A percentile compares a stretch with the other conserved stretches of the same genome.
These are phyloP conservation scores for Neuroscelio doddi DNA, from an alignment of 2,888 invertebrate genomes.

Conservation along the genomic window DNA sequence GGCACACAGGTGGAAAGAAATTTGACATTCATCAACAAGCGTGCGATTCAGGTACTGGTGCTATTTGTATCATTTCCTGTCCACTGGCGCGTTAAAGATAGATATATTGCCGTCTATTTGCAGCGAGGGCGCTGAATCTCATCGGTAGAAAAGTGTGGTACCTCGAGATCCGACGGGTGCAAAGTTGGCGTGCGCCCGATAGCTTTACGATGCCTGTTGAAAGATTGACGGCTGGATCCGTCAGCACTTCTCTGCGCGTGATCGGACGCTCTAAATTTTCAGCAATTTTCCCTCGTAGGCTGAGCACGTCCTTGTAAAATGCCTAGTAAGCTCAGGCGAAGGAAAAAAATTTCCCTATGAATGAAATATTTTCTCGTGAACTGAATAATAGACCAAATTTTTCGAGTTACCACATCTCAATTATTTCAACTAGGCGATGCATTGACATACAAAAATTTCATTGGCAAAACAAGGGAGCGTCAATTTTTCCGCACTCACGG, in stretches of 20 bases:
- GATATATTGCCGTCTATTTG: slow-evolving; percentile 52
- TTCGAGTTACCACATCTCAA: too few species aligned
- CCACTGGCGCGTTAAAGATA: slow-evolving; percentile 54
- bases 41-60: slow-evolving; percentile 31
- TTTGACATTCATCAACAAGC: slow-evolving; percentile 43
- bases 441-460: too few species aligned
- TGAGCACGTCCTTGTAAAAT: slow-evolving; percentile 63
- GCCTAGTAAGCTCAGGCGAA: too few species aligned
- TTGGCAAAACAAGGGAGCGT: slow-evolving; percentile 36
- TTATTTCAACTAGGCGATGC: too few species aligned
- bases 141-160: slow-evolving; percentile 39
- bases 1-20: slow-evolving; percentile 45
- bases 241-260: slow-evolving; percentile 61
- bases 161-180: slow-evolving; percentile 39
- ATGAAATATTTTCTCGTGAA: too few species aligned
- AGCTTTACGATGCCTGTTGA: slow-evolving; percentile 63
- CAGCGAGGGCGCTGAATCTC: slow-evolving; percentile 34
- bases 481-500: slow-evolving; percentile 11
- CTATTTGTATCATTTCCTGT: slow-evolving; percentile 63
- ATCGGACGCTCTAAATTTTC: slow-evolving; percentile 58
- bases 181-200: slow-evolving; percentile 55
- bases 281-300: slow-evolving; percentile 59
- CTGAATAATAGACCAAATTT: too few species aligned
- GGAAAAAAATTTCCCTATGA: too few species aligned
- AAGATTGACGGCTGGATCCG: slow-evolving; percentile 70